Evolutionary conservation across 2,888 invertebrate species (phyloP), one percentile per base, ranked within the genome.

Genomic region (Odontocolon sp.): DNA sequence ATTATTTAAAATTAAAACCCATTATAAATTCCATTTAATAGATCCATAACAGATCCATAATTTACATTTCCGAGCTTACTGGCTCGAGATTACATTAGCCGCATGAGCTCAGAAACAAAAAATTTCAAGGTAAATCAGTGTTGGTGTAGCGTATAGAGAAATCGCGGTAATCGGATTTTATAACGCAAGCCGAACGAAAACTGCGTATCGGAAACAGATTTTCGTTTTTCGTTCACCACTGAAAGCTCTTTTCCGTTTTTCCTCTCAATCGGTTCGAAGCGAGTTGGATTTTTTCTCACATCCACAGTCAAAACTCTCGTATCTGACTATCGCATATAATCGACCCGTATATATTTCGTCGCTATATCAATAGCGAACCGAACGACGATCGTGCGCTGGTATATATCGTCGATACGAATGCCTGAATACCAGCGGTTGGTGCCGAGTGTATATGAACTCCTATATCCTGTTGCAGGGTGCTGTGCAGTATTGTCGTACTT

Each of bases 151-250:
- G 16, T 21, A 47, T 26, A 40, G 14, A 33, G 40, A 66, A 50
- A 66, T 57, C 16, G 45, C 11, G 57, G 52, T 67, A 61, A 78
- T 70, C n/a, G 33, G 36, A 56, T 69, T 69, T 67, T 33, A 67
- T 67, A 54, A 67, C 61, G 36, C 61, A 5, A 18, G 18, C 16
- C 36, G 54, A 81, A 80, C 77, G 74, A 77, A 68, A 75, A 68
- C 72, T 68, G 77, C 71, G 68, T 84, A 84, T 84, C 80, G 85
- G 82, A 85, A 85, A 85, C 63, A 82, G 84, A 84, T 84, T 84
- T 84, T 72, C 81, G 79, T 82, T 84, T 84, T 84, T 82, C 28
- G 11, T 6, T 1, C 5, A 54, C 11, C 42, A 31, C 36, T 26
- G 40, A 50, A 18, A 16, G 16, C 38, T 63, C 9, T 31, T 69